phyloP scores from a whole-genome alignment of 2,113 vertebrate species.

The Nothoprocta perdicaria region DNA sequence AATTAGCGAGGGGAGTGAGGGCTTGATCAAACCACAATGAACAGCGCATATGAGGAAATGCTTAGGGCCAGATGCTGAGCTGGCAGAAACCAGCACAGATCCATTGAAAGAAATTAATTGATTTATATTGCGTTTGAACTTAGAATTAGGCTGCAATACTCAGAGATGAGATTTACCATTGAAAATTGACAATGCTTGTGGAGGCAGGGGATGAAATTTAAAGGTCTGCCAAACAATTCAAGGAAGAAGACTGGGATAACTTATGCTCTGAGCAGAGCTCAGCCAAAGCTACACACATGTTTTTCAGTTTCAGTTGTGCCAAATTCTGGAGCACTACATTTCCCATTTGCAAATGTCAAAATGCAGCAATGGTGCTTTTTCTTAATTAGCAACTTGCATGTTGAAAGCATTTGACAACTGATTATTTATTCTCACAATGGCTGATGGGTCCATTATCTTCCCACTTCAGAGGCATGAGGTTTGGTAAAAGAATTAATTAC shows the following conservation, averaged over 20 bases:
- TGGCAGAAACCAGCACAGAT: background rate
- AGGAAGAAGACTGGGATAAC: slow-evolving; percentile 6
- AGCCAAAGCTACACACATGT: background rate
- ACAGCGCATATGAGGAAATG: background rate
- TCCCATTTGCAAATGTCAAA: slow-evolving; percentile 11
- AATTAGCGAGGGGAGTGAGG: background rate
- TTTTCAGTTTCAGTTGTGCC: background rate
- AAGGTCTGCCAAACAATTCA: slow-evolving; percentile 27
- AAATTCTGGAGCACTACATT: background rate
- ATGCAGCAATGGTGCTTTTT: background rate
- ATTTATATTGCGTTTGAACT: slow-evolving; percentile 17
- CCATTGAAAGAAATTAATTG: background rate
- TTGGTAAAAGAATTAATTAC: background rate
- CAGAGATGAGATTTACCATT: slow-evolving; percentile 23
- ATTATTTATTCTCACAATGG: background rate
- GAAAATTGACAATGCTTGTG: slow-evolving; percentile 23
- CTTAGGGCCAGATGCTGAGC: background rate
- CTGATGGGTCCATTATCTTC: background rate
- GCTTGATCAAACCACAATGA: background rate
- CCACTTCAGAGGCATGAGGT: background rate
- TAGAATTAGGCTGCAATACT: background rate
- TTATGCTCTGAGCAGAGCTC: slow-evolving; percentile 22
- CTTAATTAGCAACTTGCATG: background rate
- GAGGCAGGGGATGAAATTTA: background rate
- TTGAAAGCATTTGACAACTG: background rate